A percentile compares a stretch with the other conserved stretches of the same genome.
Conservation (phyloP, 2,113 vertebrate species). For the Scopus umbretta region DNA sequence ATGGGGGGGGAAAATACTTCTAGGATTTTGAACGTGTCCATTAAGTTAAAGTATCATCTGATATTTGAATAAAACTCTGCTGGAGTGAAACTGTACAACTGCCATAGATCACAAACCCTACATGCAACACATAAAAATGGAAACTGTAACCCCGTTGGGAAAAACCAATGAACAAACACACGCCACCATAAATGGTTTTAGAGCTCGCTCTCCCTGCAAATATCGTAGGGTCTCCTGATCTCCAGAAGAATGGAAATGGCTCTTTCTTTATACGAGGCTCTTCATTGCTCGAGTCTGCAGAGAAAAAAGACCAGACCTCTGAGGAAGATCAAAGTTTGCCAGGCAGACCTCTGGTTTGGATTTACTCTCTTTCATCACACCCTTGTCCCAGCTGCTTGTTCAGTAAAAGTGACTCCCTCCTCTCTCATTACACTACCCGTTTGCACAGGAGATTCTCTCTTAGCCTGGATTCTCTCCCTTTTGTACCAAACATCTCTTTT, state of each 20-base stretch:
- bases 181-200: background rate
- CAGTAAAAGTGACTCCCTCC: background rate
- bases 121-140: background rate
- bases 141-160: background rate
- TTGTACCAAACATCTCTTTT: background rate
- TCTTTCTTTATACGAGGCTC: background rate
- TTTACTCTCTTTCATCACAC: conserved; percentile 6
- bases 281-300: background rate
- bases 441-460: background rate
- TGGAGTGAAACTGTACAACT: background rate
- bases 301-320: background rate
- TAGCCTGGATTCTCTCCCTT: background rate
- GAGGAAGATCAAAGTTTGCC: background rate
- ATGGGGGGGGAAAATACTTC: background rate
- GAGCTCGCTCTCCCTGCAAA: background rate
- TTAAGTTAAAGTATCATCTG: background rate
- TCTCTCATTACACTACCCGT: background rate
- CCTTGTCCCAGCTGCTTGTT: background rate
- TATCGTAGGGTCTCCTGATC: background rate
- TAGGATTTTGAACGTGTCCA: background rate
- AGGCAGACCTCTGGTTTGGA: background rate
- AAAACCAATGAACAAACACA: background rate
- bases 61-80: background rate
- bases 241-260: background rate
- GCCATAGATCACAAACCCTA: background rate